Evolutionary conservation across 2,888 invertebrate genomes (phyloP).

Genomic region (Leptinotarsa tumamoca): DNA sequence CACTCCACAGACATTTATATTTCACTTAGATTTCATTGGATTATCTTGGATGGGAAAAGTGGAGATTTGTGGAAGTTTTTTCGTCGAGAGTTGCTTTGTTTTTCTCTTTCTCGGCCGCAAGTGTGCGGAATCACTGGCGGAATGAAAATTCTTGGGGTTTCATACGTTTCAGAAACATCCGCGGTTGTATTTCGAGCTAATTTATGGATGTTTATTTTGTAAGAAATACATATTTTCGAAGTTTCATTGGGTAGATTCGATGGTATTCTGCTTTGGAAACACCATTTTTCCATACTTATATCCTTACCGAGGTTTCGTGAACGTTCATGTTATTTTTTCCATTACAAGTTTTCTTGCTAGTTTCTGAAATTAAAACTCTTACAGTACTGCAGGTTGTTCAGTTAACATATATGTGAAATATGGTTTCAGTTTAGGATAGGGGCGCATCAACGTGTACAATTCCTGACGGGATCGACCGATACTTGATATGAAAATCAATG

Average conservation of each 20-base stretch:
- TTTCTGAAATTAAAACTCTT: no score
- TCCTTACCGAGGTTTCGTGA: not conserved
- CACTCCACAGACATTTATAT: conserved; percentile 59
- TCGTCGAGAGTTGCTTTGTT: conserved; percentile 45
- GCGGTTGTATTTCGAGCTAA: conserved; percentile 2
- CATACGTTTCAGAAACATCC: conserved; percentile 19
- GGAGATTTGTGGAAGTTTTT: conserved; percentile 58
- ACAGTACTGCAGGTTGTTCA: no score
- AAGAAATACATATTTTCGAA: not conserved
- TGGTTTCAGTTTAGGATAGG: no score
- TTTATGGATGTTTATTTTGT: conserved; percentile 22
- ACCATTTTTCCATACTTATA: not conserved
- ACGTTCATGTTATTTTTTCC: no score
- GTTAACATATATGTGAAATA: no score
- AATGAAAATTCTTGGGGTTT: conserved; percentile 24
- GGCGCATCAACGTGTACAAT: no score
- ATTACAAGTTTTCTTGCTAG: no score
- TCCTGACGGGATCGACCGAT: no score
- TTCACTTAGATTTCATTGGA: conserved; percentile 60
- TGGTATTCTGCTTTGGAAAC: not conserved
- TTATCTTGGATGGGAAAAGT: conserved; percentile 57
- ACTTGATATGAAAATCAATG: no score
- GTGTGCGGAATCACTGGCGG: conserved; percentile 35
- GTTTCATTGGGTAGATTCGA: not conserved
- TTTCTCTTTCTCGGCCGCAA: conserved; percentile 36